Conservation (phyloP, 1,140 invertebrate genomes). For the Drosophila nannoptera region DNA sequence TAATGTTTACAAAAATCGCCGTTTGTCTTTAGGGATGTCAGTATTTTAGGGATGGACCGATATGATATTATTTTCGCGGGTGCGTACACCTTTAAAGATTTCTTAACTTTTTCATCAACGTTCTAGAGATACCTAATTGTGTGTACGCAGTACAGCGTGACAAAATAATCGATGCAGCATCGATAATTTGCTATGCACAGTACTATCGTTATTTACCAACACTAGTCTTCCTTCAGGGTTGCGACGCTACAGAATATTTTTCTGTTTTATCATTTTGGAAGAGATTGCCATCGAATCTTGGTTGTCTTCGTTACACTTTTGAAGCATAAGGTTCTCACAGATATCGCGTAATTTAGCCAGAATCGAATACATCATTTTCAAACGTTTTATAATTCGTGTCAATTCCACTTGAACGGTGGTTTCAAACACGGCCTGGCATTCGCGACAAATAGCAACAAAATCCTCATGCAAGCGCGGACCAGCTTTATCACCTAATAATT, state of each 20-base stretch:
- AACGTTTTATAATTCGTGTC: conserved; percentile 62
- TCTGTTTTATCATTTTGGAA: conserved; percentile 5
- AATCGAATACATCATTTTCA: conserved; percentile 70
- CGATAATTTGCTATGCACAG: conserved; percentile 2
- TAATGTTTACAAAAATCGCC: conserved; percentile 33
- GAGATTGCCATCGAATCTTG: conserved; percentile 4
- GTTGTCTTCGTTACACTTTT: neutral
- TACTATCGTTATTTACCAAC: neutral
- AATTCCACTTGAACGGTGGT: conserved; percentile 42
- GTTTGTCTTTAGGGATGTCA: conserved; percentile 50
- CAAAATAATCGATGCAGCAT: conserved; percentile 29
- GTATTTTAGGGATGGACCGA: conserved; percentile 51
- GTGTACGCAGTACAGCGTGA: conserved; percentile 21
- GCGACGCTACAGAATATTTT: neutral
- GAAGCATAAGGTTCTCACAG: conserved; percentile 12
- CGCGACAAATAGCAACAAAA: conserved; percentile 56
- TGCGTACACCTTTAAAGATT: conserved; percentile 41
- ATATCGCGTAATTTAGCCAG: conserved; percentile 59
- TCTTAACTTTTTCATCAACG: conserved; percentile 32
- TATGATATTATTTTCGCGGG: conserved; percentile 36
- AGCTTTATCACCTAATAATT: conserved; percentile 13
- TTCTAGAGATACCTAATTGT: conserved; percentile 32
- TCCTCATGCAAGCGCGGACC: conserved; percentile 53
- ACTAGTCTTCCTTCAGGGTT: conserved; percentile 7
- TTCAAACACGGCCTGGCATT: conserved; percentile 62